Evolutionary conservation across 2,113 vertebrate species (phyloP).

Genomic region (Danio rerio): DNA sequence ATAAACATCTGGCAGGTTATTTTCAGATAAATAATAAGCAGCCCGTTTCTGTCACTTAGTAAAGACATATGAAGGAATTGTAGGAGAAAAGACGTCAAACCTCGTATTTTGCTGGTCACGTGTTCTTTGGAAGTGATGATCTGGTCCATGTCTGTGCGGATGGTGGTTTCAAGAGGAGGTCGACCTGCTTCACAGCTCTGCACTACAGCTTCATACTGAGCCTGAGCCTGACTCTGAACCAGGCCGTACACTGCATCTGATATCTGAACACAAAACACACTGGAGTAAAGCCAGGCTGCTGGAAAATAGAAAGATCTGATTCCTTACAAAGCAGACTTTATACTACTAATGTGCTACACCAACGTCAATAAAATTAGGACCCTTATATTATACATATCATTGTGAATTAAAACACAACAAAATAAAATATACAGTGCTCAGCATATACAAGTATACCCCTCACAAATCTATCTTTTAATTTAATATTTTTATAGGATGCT

Average conservation of each 20-base stretch:
- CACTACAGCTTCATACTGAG: constrained; percentile 71
- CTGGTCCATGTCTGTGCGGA: constrained; percentile 95
- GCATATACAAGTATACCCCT: too few species aligned
- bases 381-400: too few species aligned
- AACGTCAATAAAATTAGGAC: too few species aligned
- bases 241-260: constrained; percentile 86
- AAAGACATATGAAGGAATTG: not conserved
- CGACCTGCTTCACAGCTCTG: constrained; percentile 77
- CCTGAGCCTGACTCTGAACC: constrained; percentile 83
- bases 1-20: not conserved
- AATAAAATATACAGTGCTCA: too few species aligned
- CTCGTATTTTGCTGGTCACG: constrained; percentile 90
- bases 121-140: constrained; percentile 96
- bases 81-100: constrained; percentile 64
- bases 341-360: too few species aligned
- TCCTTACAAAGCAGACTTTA: too few species aligned
- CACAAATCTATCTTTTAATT: too few species aligned
- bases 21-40: not conserved
- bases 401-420: too few species aligned
- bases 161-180: constrained; percentile 82
- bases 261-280: constrained; percentile 75
- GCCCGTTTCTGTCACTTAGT: not conserved
- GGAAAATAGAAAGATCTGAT: not conserved
- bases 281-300: not conserved
- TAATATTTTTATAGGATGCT: too few species aligned